phyloP scores from a whole-genome alignment of 2,888 invertebrate genomes.

The Coleophora deauratella region DNA sequence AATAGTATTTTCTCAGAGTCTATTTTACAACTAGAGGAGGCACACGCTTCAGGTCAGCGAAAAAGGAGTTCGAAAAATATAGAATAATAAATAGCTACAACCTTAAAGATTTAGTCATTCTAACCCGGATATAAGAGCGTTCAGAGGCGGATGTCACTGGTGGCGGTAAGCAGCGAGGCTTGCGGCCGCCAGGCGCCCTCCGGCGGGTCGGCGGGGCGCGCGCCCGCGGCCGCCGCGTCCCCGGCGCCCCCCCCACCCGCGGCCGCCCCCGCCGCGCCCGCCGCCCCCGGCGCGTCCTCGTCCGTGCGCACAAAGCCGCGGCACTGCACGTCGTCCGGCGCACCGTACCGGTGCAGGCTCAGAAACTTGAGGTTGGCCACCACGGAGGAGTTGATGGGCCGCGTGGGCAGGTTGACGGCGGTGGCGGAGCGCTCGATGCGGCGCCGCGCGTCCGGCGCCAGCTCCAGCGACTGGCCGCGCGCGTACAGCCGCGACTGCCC shows the following conservation, averaged over 20 bases:
- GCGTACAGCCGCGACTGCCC: conserved; percentile 56
- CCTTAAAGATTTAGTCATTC: conserved; percentile 21
- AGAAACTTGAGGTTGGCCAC: conserved; percentile 61
- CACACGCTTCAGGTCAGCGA: conserved; percentile 59
- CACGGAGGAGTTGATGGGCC: conserved; percentile 55
- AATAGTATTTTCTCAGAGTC: conserved; percentile 31
- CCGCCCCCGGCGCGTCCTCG: conserved; percentile 16
- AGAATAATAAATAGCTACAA: conserved; percentile 42
- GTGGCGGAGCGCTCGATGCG: conserved; percentile 63
- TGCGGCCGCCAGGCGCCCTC: conserved; percentile 9
- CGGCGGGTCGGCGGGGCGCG: conserved; percentile 6
- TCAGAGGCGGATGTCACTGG: conserved; percentile 55
- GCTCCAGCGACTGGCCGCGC: conserved; percentile 61
- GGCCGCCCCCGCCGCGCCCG: conserved; percentile 11
- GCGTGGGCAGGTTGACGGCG: conserved; percentile 48
- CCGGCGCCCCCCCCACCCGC: too few relatives aligned
- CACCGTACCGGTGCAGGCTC: conserved; percentile 62
- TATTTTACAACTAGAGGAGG: conserved; percentile 51
- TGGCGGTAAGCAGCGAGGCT: conserved; percentile 36
- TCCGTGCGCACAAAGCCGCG: conserved; percentile 29
- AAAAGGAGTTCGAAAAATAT: conserved; percentile 53
- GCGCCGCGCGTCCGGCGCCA: conserved; percentile 35
- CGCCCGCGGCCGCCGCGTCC: conserved; percentile 10
- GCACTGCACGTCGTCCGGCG: conserved; percentile 40
- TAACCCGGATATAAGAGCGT: conserved; percentile 2